These are phyloP conservation scores for Patella ulyssiponensis DNA, from an alignment of 2,888 invertebrate genomes.

Conservation along the genomic window DNA sequence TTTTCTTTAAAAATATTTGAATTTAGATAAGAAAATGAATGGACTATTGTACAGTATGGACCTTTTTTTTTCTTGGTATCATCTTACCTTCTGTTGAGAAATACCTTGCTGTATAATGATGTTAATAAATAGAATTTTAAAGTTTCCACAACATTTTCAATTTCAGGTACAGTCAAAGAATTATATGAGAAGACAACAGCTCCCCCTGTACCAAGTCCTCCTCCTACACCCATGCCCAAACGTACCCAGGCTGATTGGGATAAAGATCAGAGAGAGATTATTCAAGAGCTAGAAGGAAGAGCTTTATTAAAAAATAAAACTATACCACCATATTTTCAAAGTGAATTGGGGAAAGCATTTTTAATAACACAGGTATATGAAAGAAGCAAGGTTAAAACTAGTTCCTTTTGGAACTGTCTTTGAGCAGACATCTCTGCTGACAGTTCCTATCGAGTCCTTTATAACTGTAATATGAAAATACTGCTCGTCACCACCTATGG, in stretches of 20 bases:
- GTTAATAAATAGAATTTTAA: too few species aligned
- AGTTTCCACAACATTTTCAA: background rate
- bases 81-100: too few species aligned
- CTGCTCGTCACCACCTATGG: too few species aligned
- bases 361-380: slow-evolving; percentile 59
- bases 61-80: too few species aligned
- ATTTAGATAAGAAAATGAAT: background rate
- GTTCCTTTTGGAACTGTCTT: too few species aligned
- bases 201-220: slow-evolving; percentile 60
- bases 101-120: too few species aligned
- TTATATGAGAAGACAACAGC: slow-evolving; percentile 66
- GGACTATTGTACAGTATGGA: background rate
- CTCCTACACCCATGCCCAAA: slow-evolving; percentile 65
- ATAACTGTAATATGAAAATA: too few species aligned
- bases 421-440: too few species aligned
- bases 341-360: slow-evolving; percentile 70
- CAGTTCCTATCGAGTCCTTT: too few species aligned
- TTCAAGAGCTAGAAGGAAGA: slow-evolving; percentile 59
- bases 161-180: slow-evolving; percentile 57
- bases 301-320: slow-evolving; percentile 56
- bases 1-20: background rate
- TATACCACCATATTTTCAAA: slow-evolving; percentile 69
- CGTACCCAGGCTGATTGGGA: slow-evolving; percentile 68
- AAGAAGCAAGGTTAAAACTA: too few species aligned
- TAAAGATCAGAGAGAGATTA: slow-evolving; percentile 60